A percentile compares a stretch with the other conserved stretches of the same genome.
These are phyloP conservation scores for Falcaria lacertinaria DNA, from an alignment of 2,888 invertebrate genomes.

Conservation along the genomic window DNA sequence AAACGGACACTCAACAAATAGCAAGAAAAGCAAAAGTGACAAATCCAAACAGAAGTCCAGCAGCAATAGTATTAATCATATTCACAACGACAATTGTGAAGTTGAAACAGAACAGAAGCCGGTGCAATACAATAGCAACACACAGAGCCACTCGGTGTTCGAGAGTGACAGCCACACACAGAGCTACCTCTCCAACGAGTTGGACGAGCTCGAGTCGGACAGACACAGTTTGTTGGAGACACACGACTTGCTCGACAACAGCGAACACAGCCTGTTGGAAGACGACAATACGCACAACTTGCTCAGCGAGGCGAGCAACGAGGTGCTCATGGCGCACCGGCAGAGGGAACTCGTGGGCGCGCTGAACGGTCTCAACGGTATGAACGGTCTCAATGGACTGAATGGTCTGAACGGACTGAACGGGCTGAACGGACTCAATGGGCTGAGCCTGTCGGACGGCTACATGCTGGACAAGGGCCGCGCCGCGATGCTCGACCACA, in stretches of 20 bases:
- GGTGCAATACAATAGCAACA: conserved; percentile 20
- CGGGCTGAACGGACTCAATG: too few species aligned
- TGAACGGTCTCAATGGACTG: background rate
- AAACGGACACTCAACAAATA: conserved; percentile 49
- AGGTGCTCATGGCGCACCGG: conserved; percentile 58
- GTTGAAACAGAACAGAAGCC: conserved; percentile 26
- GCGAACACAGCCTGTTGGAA: conserved; percentile 66
- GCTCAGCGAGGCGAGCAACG: conserved; percentile 57
- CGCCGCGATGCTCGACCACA: too few species aligned
- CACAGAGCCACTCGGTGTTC: conserved; percentile 49
- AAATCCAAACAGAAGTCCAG: conserved; percentile 77
- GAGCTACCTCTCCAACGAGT: conserved; percentile 59
- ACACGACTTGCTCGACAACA: conserved; percentile 67
- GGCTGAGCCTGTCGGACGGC: too few species aligned
- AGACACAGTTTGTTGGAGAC: conserved; percentile 71
- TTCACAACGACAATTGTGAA: conserved; percentile 7
- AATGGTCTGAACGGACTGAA: too few species aligned
- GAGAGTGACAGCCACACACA: conserved; percentile 58
- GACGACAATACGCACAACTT: conserved; percentile 65
- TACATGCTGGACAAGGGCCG: too few species aligned
- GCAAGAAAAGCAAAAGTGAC: conserved; percentile 66
- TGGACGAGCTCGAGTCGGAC: conserved; percentile 72
- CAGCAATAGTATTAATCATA: conserved; percentile 52
- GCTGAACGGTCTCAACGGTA: background rate
- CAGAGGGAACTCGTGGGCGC: background rate